Percentiles rank a stretch among this genome's conserved stretches.
These are phyloP conservation scores for Cephus runcator DNA, from an alignment of 2,888 invertebrate species.

Conservation along the genomic window DNA sequence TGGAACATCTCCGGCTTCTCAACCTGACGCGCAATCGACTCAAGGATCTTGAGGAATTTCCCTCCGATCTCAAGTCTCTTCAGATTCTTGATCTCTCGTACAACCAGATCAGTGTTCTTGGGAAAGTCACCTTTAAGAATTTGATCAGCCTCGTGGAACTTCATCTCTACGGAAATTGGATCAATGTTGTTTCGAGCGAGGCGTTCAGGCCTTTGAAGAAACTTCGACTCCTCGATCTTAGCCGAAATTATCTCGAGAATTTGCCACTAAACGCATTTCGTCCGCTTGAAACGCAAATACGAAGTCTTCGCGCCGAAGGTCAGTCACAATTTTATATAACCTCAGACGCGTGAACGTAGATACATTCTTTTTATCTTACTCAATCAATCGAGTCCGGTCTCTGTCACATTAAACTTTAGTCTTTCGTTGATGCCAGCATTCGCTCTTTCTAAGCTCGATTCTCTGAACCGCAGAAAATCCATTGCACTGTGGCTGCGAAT, in stretches of 20 bases:
- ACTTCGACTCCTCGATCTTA: constrained; percentile 80
- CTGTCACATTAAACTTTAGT: no score
- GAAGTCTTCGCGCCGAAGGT: constrained; percentile 85
- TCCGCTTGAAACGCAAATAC: constrained; percentile 85
- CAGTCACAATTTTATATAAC: constrained; percentile 21
- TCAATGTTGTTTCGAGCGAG: constrained; percentile 81
- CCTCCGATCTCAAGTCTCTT: constrained; percentile 79
- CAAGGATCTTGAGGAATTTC: constrained; percentile 85
- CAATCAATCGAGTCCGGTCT: no score
- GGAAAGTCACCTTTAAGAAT: constrained; percentile 81
- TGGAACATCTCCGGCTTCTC: constrained; percentile 77
- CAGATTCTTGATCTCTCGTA: constrained; percentile 85
- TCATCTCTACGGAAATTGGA: constrained; percentile 85
- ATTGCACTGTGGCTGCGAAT: constrained; percentile 88
- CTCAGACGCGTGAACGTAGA: neutral
- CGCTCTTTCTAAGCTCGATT: neutral
- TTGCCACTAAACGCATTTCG: constrained; percentile 82
- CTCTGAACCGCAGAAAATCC: constrained; percentile 79
- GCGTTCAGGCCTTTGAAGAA: constrained; percentile 83
- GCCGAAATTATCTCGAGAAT: constrained; percentile 85
- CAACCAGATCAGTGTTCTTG: constrained; percentile 84
- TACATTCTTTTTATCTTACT: no score
- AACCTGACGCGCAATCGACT: constrained; percentile 90
- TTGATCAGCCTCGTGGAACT: constrained; percentile 81
- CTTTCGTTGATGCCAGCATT: no score